A percentile compares a stretch with the other conserved stretches of the same genome.
Conservation (phyloP, 2,888 invertebrate genomes). For the Eristalinus sepulchralis region DNA sequence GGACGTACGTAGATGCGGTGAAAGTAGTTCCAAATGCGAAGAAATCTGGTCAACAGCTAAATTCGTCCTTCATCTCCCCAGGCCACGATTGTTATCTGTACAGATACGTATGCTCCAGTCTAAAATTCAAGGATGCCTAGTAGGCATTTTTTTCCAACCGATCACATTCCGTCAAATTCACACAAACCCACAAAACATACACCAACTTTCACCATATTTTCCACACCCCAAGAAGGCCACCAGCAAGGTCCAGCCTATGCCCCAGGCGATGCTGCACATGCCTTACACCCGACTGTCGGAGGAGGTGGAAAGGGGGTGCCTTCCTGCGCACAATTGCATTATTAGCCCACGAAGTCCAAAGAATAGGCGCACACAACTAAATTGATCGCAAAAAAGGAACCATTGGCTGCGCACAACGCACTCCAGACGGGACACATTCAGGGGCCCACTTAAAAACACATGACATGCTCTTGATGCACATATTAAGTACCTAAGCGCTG, state of each 20-base stretch:
- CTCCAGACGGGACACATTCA: conserved; percentile 64
- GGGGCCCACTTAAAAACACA: conserved; percentile 67
- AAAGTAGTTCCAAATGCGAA: too few species aligned
- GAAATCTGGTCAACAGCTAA: too few species aligned
- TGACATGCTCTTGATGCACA: conserved; percentile 71
- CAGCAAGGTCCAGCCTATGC: conserved; percentile 63
- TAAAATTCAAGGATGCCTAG: too few species aligned
- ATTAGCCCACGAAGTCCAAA: conserved; percentile 43
- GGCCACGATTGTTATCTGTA: too few species aligned
- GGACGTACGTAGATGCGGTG: too few species aligned
- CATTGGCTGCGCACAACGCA: conserved; percentile 20
- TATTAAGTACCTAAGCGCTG: conserved; percentile 69
- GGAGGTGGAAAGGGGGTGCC: background rate
- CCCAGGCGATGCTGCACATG: conserved; percentile 48
- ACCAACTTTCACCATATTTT: conserved; percentile 22
- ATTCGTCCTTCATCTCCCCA: too few species aligned
- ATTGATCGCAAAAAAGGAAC: conserved; percentile 56
- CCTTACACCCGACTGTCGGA: background rate
- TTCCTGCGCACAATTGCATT: conserved; percentile 57
- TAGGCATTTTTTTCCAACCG: too few species aligned
- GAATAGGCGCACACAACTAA: conserved; percentile 41
- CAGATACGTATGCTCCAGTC: too few species aligned
- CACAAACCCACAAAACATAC: background rate
- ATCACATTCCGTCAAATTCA: conserved; percentile 18
- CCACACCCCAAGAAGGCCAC: conserved; percentile 56